Conservation (phyloP, 2,113 vertebrate genomes). For the Himantopus leucocephalus region DNA sequence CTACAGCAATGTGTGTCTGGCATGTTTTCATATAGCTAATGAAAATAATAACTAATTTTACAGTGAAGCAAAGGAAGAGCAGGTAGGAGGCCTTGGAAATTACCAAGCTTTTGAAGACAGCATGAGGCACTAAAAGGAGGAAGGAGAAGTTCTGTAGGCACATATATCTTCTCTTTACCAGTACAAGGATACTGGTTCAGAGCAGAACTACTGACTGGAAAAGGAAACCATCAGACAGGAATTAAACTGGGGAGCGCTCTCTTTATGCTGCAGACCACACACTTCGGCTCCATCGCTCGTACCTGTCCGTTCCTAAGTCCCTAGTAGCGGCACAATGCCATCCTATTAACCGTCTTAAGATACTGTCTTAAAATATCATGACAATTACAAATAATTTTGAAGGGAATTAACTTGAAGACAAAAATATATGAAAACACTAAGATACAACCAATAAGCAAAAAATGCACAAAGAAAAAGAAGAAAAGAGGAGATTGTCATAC, state of each 20-base stretch:
- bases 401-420: background rate
- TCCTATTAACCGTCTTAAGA: background rate
- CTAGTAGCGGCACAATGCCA: background rate
- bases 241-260: background rate
- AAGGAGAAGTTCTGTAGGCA: background rate
- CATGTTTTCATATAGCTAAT: background rate
- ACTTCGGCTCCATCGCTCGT: fast-evolving
- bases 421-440: background rate
- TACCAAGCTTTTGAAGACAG: background rate
- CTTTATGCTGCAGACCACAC: background rate
- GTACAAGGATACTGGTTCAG: background rate
- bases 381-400: background rate
- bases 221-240: background rate
- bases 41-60: slow-evolving; percentile 8
- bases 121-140: background rate
- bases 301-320: background rate
- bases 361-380: background rate
- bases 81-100: background rate
- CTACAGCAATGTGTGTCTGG: background rate
- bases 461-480: background rate
- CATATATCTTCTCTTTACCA: background rate
- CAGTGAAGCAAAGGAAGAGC: background rate
- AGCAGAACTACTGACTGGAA: background rate
- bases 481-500: background rate
- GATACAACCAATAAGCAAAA: background rate